Evolutionary conservation across 2,888 invertebrate species (phyloP).

Genomic region (Mystacides longicornis): DNA sequence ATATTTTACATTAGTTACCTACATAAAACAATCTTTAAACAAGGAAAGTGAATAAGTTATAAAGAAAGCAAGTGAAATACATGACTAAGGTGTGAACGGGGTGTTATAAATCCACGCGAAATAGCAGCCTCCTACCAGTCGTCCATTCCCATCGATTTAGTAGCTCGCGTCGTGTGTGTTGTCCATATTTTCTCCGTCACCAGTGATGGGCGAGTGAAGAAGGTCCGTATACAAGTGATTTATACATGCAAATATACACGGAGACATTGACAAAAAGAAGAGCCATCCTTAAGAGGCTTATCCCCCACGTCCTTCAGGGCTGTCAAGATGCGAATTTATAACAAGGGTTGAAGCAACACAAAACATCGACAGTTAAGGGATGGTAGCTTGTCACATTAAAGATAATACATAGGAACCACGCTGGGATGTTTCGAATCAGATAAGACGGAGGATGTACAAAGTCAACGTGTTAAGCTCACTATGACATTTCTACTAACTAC

Average conservation of each 20-base stretch:
- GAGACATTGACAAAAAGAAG: conserved; percentile 24
- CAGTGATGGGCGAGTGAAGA: background rate
- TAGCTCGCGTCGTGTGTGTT: background rate
- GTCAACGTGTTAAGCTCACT: no score
- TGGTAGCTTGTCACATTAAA: background rate
- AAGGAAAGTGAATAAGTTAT: no score
- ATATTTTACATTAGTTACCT: no score
- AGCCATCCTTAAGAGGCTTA: conserved; percentile 23
- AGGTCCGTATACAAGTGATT: conserved; percentile 5
- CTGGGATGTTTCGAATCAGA: no score
- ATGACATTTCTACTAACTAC: no score
- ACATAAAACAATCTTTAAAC: no score
- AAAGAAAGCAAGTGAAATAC: no score
- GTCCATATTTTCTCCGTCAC: conserved; percentile 16
- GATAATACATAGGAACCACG: no score
- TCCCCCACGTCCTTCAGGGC: conserved; percentile 21
- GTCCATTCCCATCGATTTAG: background rate
- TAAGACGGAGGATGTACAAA: no score
- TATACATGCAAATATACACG: conserved; percentile 23
- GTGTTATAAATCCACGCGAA: no score
- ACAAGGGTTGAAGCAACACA: conserved; percentile 7
- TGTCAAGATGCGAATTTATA: conserved; percentile 6
- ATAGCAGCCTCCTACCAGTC: no score
- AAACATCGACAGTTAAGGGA: conserved; percentile 13
- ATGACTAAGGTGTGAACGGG: no score